phyloP scores from a whole-genome alignment of 2,888 invertebrate species.

The Kryphioiulus occultus region DNA sequence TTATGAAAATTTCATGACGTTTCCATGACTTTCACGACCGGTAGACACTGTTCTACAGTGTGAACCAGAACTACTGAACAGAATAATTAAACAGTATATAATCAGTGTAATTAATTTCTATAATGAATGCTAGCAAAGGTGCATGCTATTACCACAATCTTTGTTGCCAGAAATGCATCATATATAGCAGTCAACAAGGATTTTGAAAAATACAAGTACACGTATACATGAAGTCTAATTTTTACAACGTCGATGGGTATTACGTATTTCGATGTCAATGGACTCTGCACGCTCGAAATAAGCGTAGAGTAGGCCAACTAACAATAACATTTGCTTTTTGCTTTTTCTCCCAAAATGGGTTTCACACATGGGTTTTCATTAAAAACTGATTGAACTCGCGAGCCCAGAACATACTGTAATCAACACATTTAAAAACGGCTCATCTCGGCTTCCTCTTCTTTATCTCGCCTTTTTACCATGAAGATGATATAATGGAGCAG shows the following conservation, averaged over 20 bases:
- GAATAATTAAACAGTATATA: too few relatives aligned
- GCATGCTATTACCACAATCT: too few relatives aligned
- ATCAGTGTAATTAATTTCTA: too few relatives aligned
- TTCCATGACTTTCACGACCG: too few relatives aligned
- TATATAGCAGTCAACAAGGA: too few relatives aligned
- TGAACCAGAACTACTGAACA: too few relatives aligned
- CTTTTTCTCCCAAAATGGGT: background rate
- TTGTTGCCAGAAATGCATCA: too few relatives aligned
- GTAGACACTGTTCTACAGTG: too few relatives aligned
- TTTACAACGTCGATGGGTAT: background rate
- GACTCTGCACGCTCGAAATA: conserved; percentile 15
- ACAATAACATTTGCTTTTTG: conserved; percentile 13
- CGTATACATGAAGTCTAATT: background rate
- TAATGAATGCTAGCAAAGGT: too few relatives aligned
- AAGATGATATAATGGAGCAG: conserved; percentile 30
- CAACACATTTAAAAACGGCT: background rate
- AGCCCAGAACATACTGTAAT: background rate
- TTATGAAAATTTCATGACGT: too few relatives aligned
- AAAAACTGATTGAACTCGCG: conserved; percentile 6
- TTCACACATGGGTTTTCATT: background rate
- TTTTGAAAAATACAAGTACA: too few relatives aligned
- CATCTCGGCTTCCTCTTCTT: background rate
- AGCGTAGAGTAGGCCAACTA: background rate
- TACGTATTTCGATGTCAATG: background rate
- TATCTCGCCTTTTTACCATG: background rate